Evolutionary conservation across 2,113 vertebrate species (phyloP).

Genomic region (Proterorhinus semilunaris): DNA sequence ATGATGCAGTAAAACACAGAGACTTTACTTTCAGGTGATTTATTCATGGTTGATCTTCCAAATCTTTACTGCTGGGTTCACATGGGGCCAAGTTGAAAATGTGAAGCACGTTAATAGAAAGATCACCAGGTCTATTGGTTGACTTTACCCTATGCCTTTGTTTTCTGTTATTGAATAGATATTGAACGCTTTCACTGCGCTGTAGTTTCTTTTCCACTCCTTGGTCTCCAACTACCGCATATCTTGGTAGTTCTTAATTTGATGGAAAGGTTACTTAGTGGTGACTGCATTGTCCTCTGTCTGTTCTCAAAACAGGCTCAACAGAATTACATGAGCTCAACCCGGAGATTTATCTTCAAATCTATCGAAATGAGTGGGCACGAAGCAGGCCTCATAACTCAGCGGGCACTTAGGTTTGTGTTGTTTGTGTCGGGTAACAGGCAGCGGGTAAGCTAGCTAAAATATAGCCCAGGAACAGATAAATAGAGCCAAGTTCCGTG

Average conservation of each 20-base stretch:
- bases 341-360: constrained; percentile 61
- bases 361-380: constrained; percentile 66
- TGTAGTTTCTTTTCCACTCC: constrained; percentile 17
- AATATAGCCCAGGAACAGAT: constrained; percentile 56
- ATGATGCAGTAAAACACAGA: constrained; percentile 21
- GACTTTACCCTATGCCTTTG: no score
- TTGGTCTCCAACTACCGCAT: constrained; percentile 32
- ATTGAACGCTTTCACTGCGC: no score
- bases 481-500: constrained; percentile 62
- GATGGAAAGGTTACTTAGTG: constrained; percentile 38
- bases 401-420: constrained; percentile 43
- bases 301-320: constrained; percentile 25
- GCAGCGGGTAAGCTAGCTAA: constrained; percentile 42
- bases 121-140: no score
- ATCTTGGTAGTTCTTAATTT: constrained; percentile 44
- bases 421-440: constrained; percentile 50
- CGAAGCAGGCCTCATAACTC: constrained; percentile 62
- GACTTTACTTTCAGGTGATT: constrained; percentile 14
- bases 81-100: background rate
- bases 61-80: background rate
- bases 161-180: no score
- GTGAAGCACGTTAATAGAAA: no score
- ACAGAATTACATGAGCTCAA: constrained; percentile 48
- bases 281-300: constrained; percentile 42
- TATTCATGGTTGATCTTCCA: background rate